phyloP scores from a whole-genome alignment of 2,113 vertebrate genomes.

The zebrafish (Danio rerio) region DNA sequence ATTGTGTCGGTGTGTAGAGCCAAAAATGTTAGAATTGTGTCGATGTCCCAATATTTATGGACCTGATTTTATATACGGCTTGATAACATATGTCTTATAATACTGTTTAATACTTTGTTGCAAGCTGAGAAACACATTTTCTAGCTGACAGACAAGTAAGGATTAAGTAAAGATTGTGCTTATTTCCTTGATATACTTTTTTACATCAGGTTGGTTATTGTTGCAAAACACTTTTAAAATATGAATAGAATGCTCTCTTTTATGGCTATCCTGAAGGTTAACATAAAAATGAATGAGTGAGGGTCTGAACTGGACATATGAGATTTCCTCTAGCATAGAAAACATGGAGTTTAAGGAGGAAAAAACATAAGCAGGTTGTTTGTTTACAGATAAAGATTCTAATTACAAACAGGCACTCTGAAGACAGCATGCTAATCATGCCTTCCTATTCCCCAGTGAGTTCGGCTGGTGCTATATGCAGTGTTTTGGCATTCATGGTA shows the following conservation, averaged over 20 bases:
- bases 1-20: too few relatives aligned
- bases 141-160: too few relatives aligned
- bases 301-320: constrained; percentile 48
- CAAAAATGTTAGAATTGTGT: too few relatives aligned
- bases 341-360: constrained; percentile 47
- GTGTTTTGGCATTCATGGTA: constrained; percentile 16
- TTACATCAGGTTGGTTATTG: neutral
- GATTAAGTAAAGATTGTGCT: too few relatives aligned
- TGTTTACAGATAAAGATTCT: constrained; percentile 56
- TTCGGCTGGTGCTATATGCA: neutral
- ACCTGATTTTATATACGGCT: too few relatives aligned
- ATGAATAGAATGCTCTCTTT: neutral
- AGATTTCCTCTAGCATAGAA: constrained; percentile 32
- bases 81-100: too few relatives aligned
- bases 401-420: constrained; percentile 59
- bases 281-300: constrained; percentile 32
- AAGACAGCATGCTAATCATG: constrained; percentile 51
- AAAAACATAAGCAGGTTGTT: constrained; percentile 60
- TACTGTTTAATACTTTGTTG: too few relatives aligned
- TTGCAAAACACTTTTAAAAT: neutral
- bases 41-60: too few relatives aligned
- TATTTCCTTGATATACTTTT: too few relatives aligned
- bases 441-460: constrained; percentile 41
- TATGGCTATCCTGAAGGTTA: neutral
- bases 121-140: too few relatives aligned